Conservation (phyloP, 2,113 vertebrate species). For the Cryptoleucopteryx plumbea region DNA sequence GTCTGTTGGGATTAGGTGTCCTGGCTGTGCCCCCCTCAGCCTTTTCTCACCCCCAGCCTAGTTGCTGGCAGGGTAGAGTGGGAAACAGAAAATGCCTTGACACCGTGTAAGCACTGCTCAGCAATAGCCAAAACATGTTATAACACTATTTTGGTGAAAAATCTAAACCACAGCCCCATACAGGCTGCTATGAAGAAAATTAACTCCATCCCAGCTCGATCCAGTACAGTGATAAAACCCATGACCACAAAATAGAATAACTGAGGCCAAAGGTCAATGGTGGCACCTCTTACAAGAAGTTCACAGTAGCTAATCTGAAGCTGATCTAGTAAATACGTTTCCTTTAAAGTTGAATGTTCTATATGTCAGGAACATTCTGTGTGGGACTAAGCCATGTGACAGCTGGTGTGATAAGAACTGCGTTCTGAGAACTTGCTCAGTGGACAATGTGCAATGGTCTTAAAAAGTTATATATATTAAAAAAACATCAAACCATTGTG, state of each 20-base stretch:
- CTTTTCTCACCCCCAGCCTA: neutral
- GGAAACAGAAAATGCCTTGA: neutral
- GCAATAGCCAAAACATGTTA: neutral
- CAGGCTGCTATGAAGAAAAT: neutral
- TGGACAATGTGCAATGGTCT: neutral
- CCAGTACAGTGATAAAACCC: neutral
- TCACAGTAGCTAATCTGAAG: neutral
- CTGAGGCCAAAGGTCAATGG: neutral
- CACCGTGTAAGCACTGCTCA: neutral
- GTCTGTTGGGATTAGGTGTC: neutral
- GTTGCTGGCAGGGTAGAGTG: neutral
- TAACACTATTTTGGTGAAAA: neutral
- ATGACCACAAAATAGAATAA: neutral
- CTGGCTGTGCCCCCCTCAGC: neutral
- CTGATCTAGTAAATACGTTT: neutral
- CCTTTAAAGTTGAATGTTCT: neutral
- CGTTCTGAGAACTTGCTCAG: neutral
- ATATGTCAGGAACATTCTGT: neutral
- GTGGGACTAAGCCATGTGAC: neutral
- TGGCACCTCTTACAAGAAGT: neutral
- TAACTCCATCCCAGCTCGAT: rapidly evolving
- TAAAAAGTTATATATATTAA: neutral
- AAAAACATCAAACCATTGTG: neutral
- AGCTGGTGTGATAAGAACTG: neutral
- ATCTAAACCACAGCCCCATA: neutral